Base-by-base conservation (phyloP, 37 sponge, comb jelly and placozoan species). In the Geodia barretti region DNA sequence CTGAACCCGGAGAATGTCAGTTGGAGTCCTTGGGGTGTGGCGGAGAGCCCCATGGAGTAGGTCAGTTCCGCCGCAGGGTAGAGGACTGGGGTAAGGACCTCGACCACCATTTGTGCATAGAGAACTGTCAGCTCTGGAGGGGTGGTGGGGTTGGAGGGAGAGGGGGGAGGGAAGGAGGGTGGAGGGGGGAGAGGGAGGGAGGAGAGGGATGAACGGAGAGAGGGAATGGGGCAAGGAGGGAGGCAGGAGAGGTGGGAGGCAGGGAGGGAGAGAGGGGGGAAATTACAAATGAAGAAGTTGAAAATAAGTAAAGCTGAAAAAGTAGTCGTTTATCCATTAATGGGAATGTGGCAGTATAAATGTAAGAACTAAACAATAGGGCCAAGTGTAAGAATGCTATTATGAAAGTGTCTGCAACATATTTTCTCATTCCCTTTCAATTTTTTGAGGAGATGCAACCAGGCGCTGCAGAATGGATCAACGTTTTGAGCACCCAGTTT, bases 1-100 rank as follows among this genome's bases (percentile, higher is more conserved):
- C 91, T 90, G 88, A 79, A 91, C 33, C 91, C 91, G 24, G 39
- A 40, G 26, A 94, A 79, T 29, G 69, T 43, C 43, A 94, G 39
- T 0, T 23, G 1, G n/a, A 94, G 30, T 11, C 95, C 95, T 2
- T 23, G 30, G 20, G 81, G 64, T 9, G 79, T 59, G 43, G 71
- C 11, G 0, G 39, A 29, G 43, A 94, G 28, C 3, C 47, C 28
- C 35, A 47, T 36, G 37, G 64, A 35, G 80, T 85, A 90, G 32
- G 73, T 81, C 2, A 80, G 77, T 43, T 70, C 66, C 24, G 61
- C 59, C 19, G 90, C 88, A 26, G 69, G 64, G 39, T 90, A 87
- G 20, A 87, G 38, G 20, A 33, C 9, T 0, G 83, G 54, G 21
- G 21, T 26, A 4, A 90, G 78, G 0, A 60, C 19, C 24, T 60